phyloP scores from a whole-genome alignment of 2,888 invertebrate species.

The Aspidapion aeneum region DNA sequence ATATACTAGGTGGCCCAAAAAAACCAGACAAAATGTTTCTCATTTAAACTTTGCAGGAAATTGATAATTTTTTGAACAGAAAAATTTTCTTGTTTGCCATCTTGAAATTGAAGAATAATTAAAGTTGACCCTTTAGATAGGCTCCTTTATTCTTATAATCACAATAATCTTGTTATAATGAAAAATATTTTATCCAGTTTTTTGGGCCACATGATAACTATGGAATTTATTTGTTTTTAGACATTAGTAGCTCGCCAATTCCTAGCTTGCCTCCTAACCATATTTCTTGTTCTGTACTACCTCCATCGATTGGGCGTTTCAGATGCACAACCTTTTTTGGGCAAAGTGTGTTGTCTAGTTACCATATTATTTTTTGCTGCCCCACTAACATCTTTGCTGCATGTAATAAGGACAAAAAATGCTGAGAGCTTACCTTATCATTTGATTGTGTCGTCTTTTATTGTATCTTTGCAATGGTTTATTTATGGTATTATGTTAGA shows the following conservation, averaged over 20 bases:
- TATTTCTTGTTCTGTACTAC: conserved; percentile 57
- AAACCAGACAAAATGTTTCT: no score
- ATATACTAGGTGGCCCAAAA: no score
- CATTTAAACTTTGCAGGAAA: no score
- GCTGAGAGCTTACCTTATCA: conserved; percentile 87
- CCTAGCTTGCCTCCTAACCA: conserved; percentile 50
- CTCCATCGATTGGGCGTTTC: conserved; percentile 54
- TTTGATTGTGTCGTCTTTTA: conserved; percentile 77
- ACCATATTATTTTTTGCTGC: conserved; percentile 80
- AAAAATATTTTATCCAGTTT: no score
- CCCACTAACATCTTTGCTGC: conserved; percentile 73
- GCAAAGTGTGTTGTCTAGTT: conserved; percentile 66
- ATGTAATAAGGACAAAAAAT: conserved; percentile 76
- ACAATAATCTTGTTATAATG: no score
- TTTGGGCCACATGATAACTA: no score
- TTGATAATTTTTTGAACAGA: no score
- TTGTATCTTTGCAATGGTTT: conserved; percentile 81
- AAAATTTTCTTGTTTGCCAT: no score
- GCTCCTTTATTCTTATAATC: no score
- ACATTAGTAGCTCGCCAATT: conserved; percentile 61
- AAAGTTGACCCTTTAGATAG: no score
- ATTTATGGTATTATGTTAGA: conserved; percentile 75
- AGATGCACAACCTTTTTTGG: conserved; percentile 58
- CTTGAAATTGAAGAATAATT: no score
- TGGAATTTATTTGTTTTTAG: no score